phyloP scores from a whole-genome alignment of 2,113 vertebrate genomes.

The Toxotes jaculatrix region DNA sequence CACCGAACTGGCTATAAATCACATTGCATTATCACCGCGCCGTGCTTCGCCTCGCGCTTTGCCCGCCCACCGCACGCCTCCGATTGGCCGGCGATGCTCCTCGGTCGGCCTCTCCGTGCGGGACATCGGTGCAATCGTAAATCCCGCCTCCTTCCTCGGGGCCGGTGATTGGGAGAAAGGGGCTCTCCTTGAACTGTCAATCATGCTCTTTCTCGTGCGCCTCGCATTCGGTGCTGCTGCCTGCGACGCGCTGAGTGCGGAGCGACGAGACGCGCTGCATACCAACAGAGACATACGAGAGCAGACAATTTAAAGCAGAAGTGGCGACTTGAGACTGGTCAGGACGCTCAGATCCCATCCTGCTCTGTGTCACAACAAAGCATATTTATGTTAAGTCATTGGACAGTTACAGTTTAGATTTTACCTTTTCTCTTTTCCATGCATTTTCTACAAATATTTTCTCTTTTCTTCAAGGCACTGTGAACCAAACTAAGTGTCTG shows the following conservation, averaged over 20 bases:
- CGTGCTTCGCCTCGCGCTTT: slow-evolving; percentile 46
- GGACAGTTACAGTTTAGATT: slow-evolving; percentile 56
- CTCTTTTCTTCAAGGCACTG: slow-evolving; percentile 38
- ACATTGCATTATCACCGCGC: slow-evolving; percentile 80
- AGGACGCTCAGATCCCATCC: slow-evolving; percentile 58
- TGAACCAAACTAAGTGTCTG: slow-evolving; percentile 60
- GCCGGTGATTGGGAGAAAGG: slow-evolving; percentile 74
- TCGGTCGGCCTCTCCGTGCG: slow-evolving; percentile 57
- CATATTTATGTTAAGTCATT: slow-evolving; percentile 23
- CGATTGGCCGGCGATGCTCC: slow-evolving; percentile 69
- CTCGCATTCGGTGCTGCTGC: slow-evolving; percentile 71
- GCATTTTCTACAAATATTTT: slow-evolving; percentile 18
- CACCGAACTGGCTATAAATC: slow-evolving; percentile 83
- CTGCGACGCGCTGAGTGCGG: slow-evolving; percentile 80
- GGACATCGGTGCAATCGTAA: slow-evolving; percentile 53
- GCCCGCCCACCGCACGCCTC: slow-evolving; percentile 62
- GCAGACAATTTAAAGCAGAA: slow-evolving; percentile 56
- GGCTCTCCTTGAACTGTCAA: slow-evolving; percentile 80
- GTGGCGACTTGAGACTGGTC: slow-evolving; percentile 43
- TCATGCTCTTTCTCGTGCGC: slow-evolving; percentile 75
- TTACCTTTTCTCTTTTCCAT: slow-evolving; percentile 3
- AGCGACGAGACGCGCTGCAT: slow-evolving; percentile 81
- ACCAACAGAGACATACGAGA: slow-evolving; percentile 72
- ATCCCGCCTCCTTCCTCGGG: slow-evolving; percentile 72
- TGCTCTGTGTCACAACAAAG: slow-evolving; percentile 16